Percentiles rank a stretch among this genome's conserved stretches.
Conservation (phyloP, 2,797 vertebrate species). For the Dallia pectoralis region DNA sequence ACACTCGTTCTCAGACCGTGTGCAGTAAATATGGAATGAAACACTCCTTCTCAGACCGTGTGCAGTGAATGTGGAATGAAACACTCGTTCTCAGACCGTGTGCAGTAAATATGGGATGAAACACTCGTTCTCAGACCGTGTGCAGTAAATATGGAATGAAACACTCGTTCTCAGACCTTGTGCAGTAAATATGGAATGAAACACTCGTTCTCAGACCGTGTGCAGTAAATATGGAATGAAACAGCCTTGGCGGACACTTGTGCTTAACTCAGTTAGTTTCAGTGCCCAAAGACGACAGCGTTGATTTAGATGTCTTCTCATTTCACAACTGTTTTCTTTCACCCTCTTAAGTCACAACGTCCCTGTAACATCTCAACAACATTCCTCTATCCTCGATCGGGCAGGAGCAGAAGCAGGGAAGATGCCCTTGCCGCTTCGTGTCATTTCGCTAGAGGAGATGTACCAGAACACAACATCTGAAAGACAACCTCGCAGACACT, state of each 20-base stretch:
- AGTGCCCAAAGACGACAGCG: background rate
- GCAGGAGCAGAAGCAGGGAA: slow-evolving; percentile 18
- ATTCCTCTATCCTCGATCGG: slow-evolving; percentile 22
- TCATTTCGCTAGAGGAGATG: slow-evolving; percentile 30
- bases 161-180: too few relatives aligned
- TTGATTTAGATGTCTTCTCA: background rate
- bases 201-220: too few relatives aligned
- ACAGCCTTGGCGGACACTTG: background rate
- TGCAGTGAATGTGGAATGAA: too few relatives aligned
- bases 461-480: slow-evolving; percentile 45
- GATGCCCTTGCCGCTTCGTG: slow-evolving; percentile 22
- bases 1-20: too few relatives aligned
- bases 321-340: background rate
- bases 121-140: too few relatives aligned
- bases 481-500: slow-evolving; percentile 40
- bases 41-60: too few relatives aligned
- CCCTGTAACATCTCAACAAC: slow-evolving; percentile 2
- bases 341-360: background rate
- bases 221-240: too few relatives aligned
- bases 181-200: too few relatives aligned
- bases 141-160: too few relatives aligned
- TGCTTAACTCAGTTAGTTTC: background rate
- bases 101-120: too few relatives aligned
- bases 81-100: too few relatives aligned
- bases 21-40: too few relatives aligned